phyloP scores from a whole-genome alignment of 2,113 vertebrate species.

The Suncus etruscus region DNA sequence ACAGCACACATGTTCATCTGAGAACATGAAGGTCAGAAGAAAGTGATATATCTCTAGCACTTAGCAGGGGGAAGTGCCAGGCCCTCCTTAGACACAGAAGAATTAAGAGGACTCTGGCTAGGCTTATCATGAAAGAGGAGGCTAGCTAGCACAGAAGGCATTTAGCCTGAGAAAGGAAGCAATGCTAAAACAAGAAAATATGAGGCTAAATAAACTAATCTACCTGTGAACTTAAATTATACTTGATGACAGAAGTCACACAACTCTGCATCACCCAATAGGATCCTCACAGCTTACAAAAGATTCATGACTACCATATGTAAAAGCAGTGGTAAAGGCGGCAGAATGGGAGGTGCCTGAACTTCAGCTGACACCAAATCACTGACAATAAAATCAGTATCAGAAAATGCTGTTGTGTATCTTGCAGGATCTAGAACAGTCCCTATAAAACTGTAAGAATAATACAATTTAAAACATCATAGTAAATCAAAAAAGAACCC shows the following conservation, averaged over 20 bases:
- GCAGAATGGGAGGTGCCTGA: background rate
- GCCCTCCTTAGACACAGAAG: background rate
- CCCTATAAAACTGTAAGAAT: background rate
- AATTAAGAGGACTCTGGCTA: background rate
- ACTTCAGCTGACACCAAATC: background rate
- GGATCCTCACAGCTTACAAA: fast-evolving
- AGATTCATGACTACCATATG: background rate
- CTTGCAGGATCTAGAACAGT: background rate
- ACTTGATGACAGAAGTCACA: background rate
- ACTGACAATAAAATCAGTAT: background rate
- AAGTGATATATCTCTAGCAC: background rate
- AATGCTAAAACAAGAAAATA: background rate
- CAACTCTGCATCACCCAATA: background rate
- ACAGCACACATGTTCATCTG: slow-evolving; percentile 20
- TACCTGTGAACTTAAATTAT: background rate
- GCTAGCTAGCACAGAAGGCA: background rate
- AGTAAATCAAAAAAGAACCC: background rate
- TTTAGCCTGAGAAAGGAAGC: background rate
- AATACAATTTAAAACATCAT: background rate
- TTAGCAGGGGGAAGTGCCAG: background rate
- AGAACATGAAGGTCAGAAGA: background rate
- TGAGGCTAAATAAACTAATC: background rate
- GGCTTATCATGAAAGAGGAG: background rate
- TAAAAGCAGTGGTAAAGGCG: background rate
- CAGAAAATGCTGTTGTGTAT: background rate